Conservation (phyloP, 2,888 invertebrate genomes). For the Andricus curvator region DNA sequence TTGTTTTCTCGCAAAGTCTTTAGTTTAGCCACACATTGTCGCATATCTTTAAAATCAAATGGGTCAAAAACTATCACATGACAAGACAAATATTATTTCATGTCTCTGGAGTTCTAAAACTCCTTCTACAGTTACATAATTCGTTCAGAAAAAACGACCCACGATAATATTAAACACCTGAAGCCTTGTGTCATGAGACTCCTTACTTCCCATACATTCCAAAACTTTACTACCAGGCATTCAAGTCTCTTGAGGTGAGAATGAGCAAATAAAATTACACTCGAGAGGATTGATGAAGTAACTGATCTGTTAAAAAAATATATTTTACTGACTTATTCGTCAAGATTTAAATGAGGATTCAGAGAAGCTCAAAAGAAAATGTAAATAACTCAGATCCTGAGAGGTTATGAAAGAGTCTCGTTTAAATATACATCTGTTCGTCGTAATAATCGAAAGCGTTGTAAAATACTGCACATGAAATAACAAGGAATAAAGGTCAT, state of each 20-base stretch:
- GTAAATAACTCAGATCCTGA: slow-evolving; percentile 21
- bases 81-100: slow-evolving; percentile 19
- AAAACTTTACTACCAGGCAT: slow-evolving; percentile 19
- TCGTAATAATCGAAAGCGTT: slow-evolving; percentile 34
- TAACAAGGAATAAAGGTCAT: slow-evolving; percentile 30
- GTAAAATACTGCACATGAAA: slow-evolving; percentile 27
- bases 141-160: neutral
- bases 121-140: neutral
- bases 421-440: slow-evolving; percentile 32
- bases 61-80: neutral
- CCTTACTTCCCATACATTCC: neutral
- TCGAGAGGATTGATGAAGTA: neutral
- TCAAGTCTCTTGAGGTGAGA: slow-evolving; percentile 27
- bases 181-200: neutral
- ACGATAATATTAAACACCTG: slow-evolving; percentile 9
- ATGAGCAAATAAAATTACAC: slow-evolving; percentile 24
- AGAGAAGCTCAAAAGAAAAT: slow-evolving; percentile 4
- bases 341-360: slow-evolving; percentile 18
- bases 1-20: neutral
- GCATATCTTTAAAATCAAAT: neutral
- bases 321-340: neutral
- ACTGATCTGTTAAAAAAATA: slow-evolving; percentile 8
- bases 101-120: neutral
- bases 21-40: neutral
- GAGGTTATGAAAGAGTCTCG: slow-evolving; percentile 30